Evolutionary conservation across 2,888 invertebrate genomes (phyloP).

Genomic region (Mesoligia furuncula): DNA sequence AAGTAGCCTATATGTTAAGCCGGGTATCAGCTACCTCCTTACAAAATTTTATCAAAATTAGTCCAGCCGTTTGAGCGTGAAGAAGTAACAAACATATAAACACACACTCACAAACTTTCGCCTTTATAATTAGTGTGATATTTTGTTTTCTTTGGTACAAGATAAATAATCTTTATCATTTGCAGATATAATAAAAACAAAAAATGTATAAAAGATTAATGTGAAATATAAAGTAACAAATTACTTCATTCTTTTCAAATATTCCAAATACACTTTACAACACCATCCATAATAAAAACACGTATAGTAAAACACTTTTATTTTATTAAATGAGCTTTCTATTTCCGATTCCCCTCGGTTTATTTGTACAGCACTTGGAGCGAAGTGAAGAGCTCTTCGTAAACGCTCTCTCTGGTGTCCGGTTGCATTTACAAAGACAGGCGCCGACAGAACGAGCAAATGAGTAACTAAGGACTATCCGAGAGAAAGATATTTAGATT

Average conservation of each 20-base stretch:
- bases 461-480: background rate
- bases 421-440: slow-evolving; percentile 67
- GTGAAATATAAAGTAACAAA: background rate
- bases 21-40: too few species aligned
- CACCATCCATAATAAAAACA: background rate
- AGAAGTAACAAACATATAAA: too few species aligned
- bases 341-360: slow-evolving; percentile 4
- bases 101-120: too few species aligned
- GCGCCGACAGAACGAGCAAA: slow-evolving; percentile 45
- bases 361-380: slow-evolving; percentile 46
- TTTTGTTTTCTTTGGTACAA: too few species aligned
- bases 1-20: too few species aligned
- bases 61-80: too few species aligned
- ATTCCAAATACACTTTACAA: background rate
- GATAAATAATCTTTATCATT: background rate
- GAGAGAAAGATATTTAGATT: slow-evolving; percentile 3
- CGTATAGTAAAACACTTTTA: background rate
- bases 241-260: background rate
- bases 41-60: too few species aligned
- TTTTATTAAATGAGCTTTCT: slow-evolving; percentile 12
- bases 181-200: background rate
- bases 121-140: too few species aligned
- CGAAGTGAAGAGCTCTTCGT: slow-evolving; percentile 42
- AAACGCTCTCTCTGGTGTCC: slow-evolving; percentile 59
- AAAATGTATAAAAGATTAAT: background rate